Percentiles rank a stretch among this genome's conserved stretches.
phyloP scores from a whole-genome alignment of 2,888 invertebrate species.

The Sphaeridia pumilis region DNA sequence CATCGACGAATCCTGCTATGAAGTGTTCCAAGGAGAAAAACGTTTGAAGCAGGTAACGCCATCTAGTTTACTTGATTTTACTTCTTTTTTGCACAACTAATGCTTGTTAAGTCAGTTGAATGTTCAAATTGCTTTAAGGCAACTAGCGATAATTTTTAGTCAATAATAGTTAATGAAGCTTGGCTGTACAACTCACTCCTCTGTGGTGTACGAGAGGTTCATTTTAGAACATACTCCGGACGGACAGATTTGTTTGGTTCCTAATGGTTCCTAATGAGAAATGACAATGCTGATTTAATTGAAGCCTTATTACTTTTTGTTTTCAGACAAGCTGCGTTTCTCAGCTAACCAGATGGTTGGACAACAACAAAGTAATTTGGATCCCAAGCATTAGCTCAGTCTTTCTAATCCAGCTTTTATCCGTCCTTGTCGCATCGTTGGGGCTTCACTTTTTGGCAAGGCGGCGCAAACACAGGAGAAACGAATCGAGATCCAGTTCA shows the following conservation, averaged over 20 bases:
- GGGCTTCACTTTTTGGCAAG: conserved; percentile 35
- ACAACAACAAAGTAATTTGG: conserved; percentile 39
- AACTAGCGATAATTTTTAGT: no score
- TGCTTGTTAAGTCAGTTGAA: no score
- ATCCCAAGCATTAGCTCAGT: conserved; percentile 37
- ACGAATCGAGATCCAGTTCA: conserved; percentile 34
- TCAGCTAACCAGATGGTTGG: conserved; percentile 38
- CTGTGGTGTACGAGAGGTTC: no score
- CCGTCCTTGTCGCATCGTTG: conserved; percentile 35
- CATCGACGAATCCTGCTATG: conserved; percentile 40
- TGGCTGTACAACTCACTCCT: no score
- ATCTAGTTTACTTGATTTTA: no score
- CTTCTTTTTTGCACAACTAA: no score
- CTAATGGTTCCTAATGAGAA: neutral
- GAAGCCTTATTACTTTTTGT: conserved; percentile 1
- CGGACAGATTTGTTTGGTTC: no score
- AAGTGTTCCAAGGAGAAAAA: conserved; percentile 32
- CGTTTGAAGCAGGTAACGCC: conserved; percentile 35
- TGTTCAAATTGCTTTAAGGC: no score
- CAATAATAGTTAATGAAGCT: no score
- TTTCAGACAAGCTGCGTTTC: conserved; percentile 39
- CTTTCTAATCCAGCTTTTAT: conserved; percentile 36
- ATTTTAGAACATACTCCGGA: no score
- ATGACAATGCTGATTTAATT: neutral
- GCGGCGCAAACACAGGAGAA: conserved; percentile 29